Conservation (phyloP, 2,113 vertebrate species). For the Shinisaurus crocodilurus region DNA sequence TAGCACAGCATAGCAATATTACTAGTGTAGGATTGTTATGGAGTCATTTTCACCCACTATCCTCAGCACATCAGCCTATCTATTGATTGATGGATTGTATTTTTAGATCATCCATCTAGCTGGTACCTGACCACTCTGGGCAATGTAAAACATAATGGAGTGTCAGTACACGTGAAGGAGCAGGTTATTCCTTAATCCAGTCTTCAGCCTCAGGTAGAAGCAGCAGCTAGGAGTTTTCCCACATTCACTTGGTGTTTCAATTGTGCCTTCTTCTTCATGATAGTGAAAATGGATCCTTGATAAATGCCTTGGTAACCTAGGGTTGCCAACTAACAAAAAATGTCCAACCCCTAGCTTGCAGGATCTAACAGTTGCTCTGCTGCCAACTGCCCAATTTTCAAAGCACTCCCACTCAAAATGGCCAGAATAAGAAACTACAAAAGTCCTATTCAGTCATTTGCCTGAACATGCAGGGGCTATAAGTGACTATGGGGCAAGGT, state of each 20-base stretch:
- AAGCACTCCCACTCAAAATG: too few relatives aligned
- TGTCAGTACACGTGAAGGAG: not conserved
- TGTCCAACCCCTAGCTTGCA: too few relatives aligned
- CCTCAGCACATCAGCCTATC: not conserved
- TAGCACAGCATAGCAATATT: not conserved
- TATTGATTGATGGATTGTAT: too few relatives aligned
- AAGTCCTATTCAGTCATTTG: not conserved
- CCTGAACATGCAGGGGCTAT: not conserved
- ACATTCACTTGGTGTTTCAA: not conserved
- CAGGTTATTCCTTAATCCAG: not conserved
- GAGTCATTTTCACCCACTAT: not conserved
- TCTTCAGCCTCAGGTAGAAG: not conserved
- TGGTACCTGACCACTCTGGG: too few relatives aligned
- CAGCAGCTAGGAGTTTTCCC: not conserved
- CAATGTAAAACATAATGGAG: not conserved
- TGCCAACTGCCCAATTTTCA: too few relatives aligned
- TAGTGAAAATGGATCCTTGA: not conserved
- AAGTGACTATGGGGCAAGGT: too few relatives aligned
- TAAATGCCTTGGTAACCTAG: not conserved
- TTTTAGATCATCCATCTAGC: too few relatives aligned
- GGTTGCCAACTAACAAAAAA: not conserved
- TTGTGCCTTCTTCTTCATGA: not conserved
- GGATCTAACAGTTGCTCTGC: too few relatives aligned
- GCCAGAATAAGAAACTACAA: too few relatives aligned
- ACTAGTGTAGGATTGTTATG: not conserved